Percentiles rank a stretch among this genome's conserved stretches.
These are phyloP conservation scores for Musca vetustissima DNA, from an alignment of 1,140 invertebrate species.

Conservation along the genomic window DNA sequence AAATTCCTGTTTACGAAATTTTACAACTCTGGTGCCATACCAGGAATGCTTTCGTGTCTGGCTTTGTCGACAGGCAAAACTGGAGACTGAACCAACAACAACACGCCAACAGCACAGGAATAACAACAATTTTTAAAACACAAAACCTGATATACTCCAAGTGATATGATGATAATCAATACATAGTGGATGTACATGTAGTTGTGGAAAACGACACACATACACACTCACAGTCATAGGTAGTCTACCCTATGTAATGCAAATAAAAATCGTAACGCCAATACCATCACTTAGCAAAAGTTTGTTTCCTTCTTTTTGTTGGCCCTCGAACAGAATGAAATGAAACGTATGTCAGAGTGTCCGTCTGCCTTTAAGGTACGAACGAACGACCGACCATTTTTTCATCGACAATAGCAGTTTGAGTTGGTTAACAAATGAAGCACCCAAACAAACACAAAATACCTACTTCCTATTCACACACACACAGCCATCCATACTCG, in stretches of 20 bases:
- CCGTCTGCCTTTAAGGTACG: slow-evolving; percentile 15
- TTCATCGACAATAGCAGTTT: neutral
- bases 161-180: slow-evolving; percentile 18
- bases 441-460: neutral
- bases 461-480: too few relatives aligned
- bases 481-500: neutral
- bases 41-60: slow-evolving; percentile 17
- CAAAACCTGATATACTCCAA: slow-evolving; percentile 1
- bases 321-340: neutral
- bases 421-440: neutral
- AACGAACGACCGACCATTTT: neutral
- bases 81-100: neutral
- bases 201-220: neutral
- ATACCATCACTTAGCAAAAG: slow-evolving; percentile 9
- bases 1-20: slow-evolving; percentile 23
- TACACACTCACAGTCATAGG: neutral
- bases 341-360: slow-evolving; percentile 9
- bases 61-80: slow-evolving; percentile 3
- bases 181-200: neutral
- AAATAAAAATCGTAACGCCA: slow-evolving; percentile 13
- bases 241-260: slow-evolving; percentile 4
- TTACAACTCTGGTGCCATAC: slow-evolving; percentile 20
- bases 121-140: neutral
- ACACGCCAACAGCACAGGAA: neutral
- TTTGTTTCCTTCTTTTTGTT: slow-evolving; percentile 1